Evolutionary conservation across 2,888 invertebrate genomes (phyloP), one percentile per base, ranked within the genome.

Genomic region (Lasioglossum morio): DNA sequence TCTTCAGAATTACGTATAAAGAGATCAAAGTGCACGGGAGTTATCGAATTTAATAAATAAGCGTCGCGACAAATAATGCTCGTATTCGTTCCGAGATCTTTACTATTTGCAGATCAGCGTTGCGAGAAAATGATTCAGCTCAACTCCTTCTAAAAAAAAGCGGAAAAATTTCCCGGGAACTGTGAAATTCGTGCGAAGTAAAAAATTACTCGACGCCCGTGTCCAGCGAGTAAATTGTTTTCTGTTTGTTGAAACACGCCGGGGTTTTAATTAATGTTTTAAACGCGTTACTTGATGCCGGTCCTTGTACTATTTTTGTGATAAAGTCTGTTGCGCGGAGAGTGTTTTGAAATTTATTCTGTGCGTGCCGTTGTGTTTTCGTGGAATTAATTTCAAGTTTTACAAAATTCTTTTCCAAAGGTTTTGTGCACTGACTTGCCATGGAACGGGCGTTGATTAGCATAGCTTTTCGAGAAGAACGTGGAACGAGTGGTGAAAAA

Each of bases 231-330:
- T 5, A 40, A 70, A 70, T 70, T 70, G 70, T 70, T 70, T 40
- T 12, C 40, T 12, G 37, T 70, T 70, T 70, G 37, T 70, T 69
- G 69, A 19, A 70, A 37, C 37, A 10, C 23, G 70, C 37, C 40
- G 23, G 37, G 40, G 37, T 34, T 69, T 69, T 69, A 69, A 69
- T 69, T 69, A 69, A 69, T 69, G 66, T 14, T 37, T 69, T 34
- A 34, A 69, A 19, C 23, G 34, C 34, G 34, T 34, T 34, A 34
- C 34, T 23, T 37, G 34, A 23, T 12, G 37, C 14, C 10, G 37
- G 12, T 4, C 19, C 69, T 23, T 23, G 37, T 10, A 10, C 23
- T 37, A 37, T 69, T 69, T 69, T 37, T 23, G 37, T 37, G 23
- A 69, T 23, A 23, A 37, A 10, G 37, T 37, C 19, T 4, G 19